These are phyloP conservation scores for Eriocheir sinensis DNA, from an alignment of 1,140 invertebrate genomes.

Conservation along the genomic window DNA sequence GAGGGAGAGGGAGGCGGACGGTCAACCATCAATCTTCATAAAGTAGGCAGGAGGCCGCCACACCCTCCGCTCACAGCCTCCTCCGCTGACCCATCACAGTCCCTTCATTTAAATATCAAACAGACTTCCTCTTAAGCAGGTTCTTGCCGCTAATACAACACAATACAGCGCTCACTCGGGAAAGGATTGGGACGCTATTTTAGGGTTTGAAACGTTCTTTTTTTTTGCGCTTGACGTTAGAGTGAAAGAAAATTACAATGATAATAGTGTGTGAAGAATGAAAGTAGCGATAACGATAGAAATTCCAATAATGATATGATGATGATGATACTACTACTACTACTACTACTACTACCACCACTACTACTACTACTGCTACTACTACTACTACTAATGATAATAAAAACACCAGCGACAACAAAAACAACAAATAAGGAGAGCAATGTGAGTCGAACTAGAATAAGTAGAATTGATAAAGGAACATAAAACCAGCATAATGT, in stretches of 20 bases:
- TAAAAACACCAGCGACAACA: not conserved
- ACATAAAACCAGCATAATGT: too few relatives aligned
- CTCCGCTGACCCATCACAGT: conserved; percentile 10
- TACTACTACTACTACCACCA: not conserved
- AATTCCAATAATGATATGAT: too few relatives aligned
- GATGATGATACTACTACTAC: not conserved
- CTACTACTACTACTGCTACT: not conserved
- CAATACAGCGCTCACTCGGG: not conserved
- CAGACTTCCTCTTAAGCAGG: not conserved
- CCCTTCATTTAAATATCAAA: conserved; percentile 26
- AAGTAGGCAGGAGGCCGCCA: not conserved
- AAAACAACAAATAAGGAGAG: not conserved
- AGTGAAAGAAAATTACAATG: not conserved
- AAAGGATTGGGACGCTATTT: not conserved
- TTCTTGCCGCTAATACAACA: not conserved
- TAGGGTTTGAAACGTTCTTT: not conserved
- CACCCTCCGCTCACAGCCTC: conserved; percentile 18
- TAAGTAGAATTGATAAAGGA: not conserved
- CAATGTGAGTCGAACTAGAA: not conserved
- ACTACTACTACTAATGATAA: not conserved
- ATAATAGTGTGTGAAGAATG: too few relatives aligned
- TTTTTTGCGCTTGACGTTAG: not conserved
- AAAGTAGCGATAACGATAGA: too few relatives aligned
- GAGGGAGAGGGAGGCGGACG: not conserved
- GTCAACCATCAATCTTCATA: conserved; percentile 16